Evolutionary conservation across 2,113 vertebrate genomes (phyloP).

Genomic region (Macrotis lagotis): DNA sequence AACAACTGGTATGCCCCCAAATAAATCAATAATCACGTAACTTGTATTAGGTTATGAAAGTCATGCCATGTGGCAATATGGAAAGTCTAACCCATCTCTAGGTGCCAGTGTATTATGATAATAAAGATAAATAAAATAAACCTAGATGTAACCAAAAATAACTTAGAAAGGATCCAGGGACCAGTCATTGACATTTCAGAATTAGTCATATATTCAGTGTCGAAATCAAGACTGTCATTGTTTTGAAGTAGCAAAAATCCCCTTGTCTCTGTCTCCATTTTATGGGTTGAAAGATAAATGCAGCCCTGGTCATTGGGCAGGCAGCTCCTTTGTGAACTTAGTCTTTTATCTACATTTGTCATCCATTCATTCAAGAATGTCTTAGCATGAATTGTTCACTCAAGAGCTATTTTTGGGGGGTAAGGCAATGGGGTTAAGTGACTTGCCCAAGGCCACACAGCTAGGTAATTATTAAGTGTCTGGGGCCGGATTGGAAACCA

Average conservation of each 20-base stretch:
- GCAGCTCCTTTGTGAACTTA: not conserved
- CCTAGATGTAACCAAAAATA: not conserved
- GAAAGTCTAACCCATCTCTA: not conserved
- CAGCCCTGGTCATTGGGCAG: not conserved
- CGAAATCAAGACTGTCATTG: not conserved
- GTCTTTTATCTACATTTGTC: not conserved
- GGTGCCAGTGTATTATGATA: not conserved
- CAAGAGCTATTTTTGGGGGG: constrained; percentile 52
- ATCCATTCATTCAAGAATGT: not conserved
- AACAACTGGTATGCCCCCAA: not conserved
- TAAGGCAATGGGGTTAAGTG: no score
- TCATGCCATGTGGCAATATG: not conserved
- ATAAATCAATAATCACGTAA: not conserved
- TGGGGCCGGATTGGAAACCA: no score
- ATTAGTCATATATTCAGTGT: not conserved
- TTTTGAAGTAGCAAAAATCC: not conserved
- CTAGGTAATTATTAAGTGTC: no score
- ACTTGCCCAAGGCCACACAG: no score
- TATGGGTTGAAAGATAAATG: not conserved
- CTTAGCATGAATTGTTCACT: constrained; percentile 46
- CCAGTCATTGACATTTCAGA: not conserved
- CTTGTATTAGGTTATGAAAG: not conserved
- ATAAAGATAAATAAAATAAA: not conserved
- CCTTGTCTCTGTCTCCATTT: not conserved
- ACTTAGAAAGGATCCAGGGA: not conserved